Conservation (phyloP, 2,888 invertebrate genomes). For the Troides aeacus region DNA sequence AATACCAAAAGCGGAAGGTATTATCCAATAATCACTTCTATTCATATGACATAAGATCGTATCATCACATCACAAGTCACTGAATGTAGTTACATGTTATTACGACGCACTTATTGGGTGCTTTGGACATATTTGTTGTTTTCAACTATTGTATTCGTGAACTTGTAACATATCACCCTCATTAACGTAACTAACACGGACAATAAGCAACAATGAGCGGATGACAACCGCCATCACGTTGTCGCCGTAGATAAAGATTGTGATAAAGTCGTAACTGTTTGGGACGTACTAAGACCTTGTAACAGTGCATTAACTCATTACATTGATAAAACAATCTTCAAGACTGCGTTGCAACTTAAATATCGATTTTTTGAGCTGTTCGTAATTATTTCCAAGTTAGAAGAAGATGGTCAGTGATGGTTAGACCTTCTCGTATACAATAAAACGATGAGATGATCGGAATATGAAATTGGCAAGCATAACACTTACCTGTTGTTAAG, state of each 20-base stretch:
- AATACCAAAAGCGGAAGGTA: neutral
- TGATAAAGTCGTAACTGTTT: slow-evolving; percentile 22
- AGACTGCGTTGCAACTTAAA: neutral
- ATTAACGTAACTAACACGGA: slow-evolving; percentile 20
- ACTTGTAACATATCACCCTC: slow-evolving; percentile 23
- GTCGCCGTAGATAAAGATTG: slow-evolving; percentile 31
- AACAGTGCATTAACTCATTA: slow-evolving; percentile 37
- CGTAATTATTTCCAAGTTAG: neutral
- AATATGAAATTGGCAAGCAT: no score
- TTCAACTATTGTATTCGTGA: slow-evolving; percentile 20
- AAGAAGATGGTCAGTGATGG: neutral
- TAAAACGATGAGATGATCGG: no score
- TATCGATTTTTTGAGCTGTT: neutral
- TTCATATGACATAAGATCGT: slow-evolving; percentile 15
- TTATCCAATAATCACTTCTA: slow-evolving; percentile 3
- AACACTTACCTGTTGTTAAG: no score
- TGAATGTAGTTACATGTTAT: neutral
- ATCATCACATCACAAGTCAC: slow-evolving; percentile 2
- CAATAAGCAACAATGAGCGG: slow-evolving; percentile 36
- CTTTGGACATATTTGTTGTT: neutral
- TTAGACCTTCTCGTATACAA: neutral
- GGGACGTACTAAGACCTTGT: slow-evolving; percentile 25
- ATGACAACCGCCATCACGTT: slow-evolving; percentile 34
- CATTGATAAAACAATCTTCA: slow-evolving; percentile 5
- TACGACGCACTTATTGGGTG: slow-evolving; percentile 5